Evolutionary conservation across 1,140 invertebrate genomes (phyloP).

Genomic region (Drosophila seguyi): DNA sequence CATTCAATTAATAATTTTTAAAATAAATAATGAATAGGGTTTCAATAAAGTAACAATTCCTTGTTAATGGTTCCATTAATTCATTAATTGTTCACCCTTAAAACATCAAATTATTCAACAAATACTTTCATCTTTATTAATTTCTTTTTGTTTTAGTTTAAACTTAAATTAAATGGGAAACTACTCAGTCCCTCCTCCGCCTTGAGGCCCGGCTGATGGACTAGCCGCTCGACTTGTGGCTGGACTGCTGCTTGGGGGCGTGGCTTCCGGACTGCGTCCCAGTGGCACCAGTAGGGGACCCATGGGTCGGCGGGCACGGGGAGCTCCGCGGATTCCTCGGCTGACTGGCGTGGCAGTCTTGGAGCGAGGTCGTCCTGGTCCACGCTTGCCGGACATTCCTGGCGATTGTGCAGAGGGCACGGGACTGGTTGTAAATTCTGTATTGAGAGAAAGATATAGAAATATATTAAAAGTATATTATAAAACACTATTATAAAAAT

Average conservation of each 20-base stretch:
- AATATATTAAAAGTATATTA: background rate
- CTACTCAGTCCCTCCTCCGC: background rate
- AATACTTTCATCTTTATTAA: background rate
- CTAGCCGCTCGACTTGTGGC: conserved; percentile 77
- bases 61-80: too few species aligned
- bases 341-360: conserved; percentile 88
- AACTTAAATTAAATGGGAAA: background rate
- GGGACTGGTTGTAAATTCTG: conserved; percentile 28
- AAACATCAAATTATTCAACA: background rate
- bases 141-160: background rate
- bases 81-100: background rate
- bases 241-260: conserved; percentile 71
- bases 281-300: conserved; percentile 88
- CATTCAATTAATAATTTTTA: too few species aligned
- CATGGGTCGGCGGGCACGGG: conserved; percentile 87
- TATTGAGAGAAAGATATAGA: background rate
- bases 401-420: conserved; percentile 15
- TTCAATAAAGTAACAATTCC: background rate
- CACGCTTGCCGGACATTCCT: conserved; percentile 85
- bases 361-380: conserved; percentile 91
- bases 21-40: too few species aligned
- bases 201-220: conserved; percentile 9
- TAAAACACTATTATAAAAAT: too few species aligned
- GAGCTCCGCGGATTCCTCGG: conserved; percentile 86
- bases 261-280: conserved; percentile 85